phyloP scores from a whole-genome alignment of 2,797 vertebrate genomes.

The Tenualosa thibaudeaui region DNA sequence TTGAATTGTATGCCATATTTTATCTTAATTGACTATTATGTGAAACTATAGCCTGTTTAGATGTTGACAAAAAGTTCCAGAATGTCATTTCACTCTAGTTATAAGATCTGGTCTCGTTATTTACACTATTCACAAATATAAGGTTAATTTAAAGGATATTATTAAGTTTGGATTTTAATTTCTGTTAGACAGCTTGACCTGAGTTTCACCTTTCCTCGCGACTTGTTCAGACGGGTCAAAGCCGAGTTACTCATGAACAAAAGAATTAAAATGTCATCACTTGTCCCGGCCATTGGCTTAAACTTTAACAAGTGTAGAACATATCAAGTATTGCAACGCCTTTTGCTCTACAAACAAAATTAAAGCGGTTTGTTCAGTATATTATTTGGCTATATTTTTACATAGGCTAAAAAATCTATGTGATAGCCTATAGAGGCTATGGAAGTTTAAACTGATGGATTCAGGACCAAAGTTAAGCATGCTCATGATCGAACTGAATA shows the following conservation, averaged over 20 bases:
- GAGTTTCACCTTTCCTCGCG: slow-evolving; percentile 91
- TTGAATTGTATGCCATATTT: neutral
- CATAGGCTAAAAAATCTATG: too few species aligned
- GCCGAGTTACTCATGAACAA: slow-evolving; percentile 95
- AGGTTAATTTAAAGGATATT: neutral
- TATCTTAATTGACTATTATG: neutral
- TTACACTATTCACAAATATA: neutral
- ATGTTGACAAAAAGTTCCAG: neutral
- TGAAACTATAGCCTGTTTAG: neutral
- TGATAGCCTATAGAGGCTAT: too few species aligned
- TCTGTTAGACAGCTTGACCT: slow-evolving; percentile 96
- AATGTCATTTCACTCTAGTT: neutral
- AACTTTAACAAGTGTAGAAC: slow-evolving; percentile 34
- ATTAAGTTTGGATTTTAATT: slow-evolving; percentile 77
- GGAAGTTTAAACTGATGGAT: too few species aligned
- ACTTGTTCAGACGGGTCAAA: slow-evolving; percentile 96
- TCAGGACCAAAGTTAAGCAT: neutral
- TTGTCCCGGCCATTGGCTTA: slow-evolving; percentile 58
- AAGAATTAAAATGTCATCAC: slow-evolving; percentile 92
- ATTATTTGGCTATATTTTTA: neutral
- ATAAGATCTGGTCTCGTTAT: neutral
- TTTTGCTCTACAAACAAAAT: neutral
- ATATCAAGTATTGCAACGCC: neutral
- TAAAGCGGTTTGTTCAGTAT: neutral
- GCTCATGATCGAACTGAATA: neutral